Evolutionary conservation across 2,113 vertebrate genomes (phyloP), one percentile per base, ranked within the genome.

Genomic region (Otocyon megalotis): DNA sequence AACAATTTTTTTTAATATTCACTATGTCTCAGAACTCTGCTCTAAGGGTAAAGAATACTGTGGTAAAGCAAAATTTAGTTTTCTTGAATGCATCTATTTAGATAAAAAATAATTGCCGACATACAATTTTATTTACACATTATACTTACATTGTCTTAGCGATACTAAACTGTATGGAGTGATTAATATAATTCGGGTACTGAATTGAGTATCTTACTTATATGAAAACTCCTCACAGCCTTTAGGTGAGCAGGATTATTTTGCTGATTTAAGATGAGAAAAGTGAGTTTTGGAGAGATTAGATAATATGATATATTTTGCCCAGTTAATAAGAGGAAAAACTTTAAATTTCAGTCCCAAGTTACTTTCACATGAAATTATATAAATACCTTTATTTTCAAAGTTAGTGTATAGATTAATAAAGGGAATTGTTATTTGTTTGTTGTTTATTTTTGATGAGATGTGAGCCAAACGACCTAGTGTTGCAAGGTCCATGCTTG

Each of bases 191-290:
- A 91, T 71, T 62, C 11, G 90, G n/a, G 8, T 60, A 88, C n/a
- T 81, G 67, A 94, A 11, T 5, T 91, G 24, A 92, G 2, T 67
- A 93, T 22, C 76, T 91, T 71, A 60, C 58, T 97, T 71, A 60
- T 9, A 30, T 62, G 50, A 88, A 88, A 82, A 79, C 11, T 83
- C 1, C 43, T 93, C 4, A 43, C 0, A 81, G 35, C 4, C 1
- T 30, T 88, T 79, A 93, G 12, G 32, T 77, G 17, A 14, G 50
- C 71, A 88, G 37, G 37, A 76, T 74, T 62, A 10, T 22, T 56
- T 94, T 87, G 83, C 4, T 83, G 43, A 90, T 71, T 58, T 90
- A 90, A 94, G 60, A 62, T 74, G 8, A 94, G 22, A 72, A 87
- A 83, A 71, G 3, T 77, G 20, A 77, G 10, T 12, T 77, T 90